Conservation (phyloP, 2,113 vertebrate genomes). For the Craseonycteris thonglongyai region DNA sequence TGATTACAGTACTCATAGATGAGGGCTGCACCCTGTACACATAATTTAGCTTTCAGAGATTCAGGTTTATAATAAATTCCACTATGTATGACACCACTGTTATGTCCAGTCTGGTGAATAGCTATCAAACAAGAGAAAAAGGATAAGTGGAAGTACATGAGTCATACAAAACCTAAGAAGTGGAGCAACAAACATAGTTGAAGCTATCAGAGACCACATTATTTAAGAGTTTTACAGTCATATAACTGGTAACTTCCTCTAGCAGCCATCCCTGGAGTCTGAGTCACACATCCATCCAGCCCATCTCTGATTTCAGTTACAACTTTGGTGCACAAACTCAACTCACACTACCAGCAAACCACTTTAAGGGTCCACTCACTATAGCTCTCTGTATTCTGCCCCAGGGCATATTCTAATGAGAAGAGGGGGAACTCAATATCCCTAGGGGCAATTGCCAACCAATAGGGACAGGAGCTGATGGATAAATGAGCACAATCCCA, state of each 20-base stretch:
- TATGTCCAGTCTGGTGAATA: conserved; percentile 93
- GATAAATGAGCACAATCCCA: neutral
- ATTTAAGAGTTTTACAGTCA: neutral
- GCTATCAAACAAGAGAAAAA: conserved; percentile 77
- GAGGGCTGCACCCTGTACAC: conserved; percentile 89
- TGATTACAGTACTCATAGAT: conserved; percentile 92
- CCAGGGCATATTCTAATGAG: neutral
- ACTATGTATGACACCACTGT: conserved; percentile 98
- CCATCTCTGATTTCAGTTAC: neutral
- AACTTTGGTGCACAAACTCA: neutral
- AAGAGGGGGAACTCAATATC: neutral
- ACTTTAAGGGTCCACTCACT: neutral
- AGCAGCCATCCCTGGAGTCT: neutral
- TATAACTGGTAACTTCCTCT: neutral
- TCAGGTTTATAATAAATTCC: conserved; percentile 97
- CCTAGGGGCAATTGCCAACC: neutral
- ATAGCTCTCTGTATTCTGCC: neutral
- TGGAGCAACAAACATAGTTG: neutral
- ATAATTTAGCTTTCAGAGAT: conserved; percentile 94
- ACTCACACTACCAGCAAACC: neutral
- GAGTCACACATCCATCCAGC: neutral
- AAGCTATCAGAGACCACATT: neutral
- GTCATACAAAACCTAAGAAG: neutral
- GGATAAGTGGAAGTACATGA: neutral
- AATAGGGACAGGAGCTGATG: neutral